Percentiles rank a stretch among this genome's conserved stretches.
These are phyloP conservation scores for Pediacus dermestoides DNA, from an alignment of 2,888 invertebrate genomes.

Conservation along the genomic window DNA sequence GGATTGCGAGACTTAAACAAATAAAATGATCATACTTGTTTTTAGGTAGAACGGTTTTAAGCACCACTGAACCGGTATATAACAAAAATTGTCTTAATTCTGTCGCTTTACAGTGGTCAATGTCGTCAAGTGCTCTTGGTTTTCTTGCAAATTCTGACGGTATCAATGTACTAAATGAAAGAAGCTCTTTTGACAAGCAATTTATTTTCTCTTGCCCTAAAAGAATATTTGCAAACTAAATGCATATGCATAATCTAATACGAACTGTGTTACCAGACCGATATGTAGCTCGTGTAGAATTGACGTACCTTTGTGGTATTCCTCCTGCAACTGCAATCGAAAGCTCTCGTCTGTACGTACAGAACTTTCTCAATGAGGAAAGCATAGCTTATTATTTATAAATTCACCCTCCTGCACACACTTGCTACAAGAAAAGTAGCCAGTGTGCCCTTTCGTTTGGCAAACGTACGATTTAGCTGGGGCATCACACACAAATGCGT, in stretches of 20 bases:
- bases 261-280: constrained; percentile 20
- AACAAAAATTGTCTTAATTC: constrained; percentile 26
- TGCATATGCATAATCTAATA: constrained; percentile 17
- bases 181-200: not conserved
- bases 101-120: constrained; percentile 17
- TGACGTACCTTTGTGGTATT: constrained; percentile 21
- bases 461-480: constrained; percentile 24
- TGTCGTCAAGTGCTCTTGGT: constrained; percentile 24
- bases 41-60: constrained; percentile 18
- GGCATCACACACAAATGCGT: constrained; percentile 25
- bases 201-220: constrained; percentile 1
- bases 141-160: constrained; percentile 26
- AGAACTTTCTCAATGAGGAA: constrained; percentile 10
- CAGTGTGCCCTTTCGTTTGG: constrained; percentile 19
- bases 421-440: constrained; percentile 25
- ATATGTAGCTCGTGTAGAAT: constrained; percentile 18
- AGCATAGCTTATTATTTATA: not conserved
- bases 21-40: constrained; percentile 24
- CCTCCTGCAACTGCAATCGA: constrained; percentile 12
- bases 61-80: constrained; percentile 28
- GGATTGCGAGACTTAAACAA: constrained; percentile 21
- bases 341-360: constrained; percentile 13
- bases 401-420: constrained; percentile 17
- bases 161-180: constrained; percentile 8
- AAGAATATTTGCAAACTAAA: constrained; percentile 16